phyloP scores from a whole-genome alignment of 2,113 vertebrate species.

The Larimichthys crocea region DNA sequence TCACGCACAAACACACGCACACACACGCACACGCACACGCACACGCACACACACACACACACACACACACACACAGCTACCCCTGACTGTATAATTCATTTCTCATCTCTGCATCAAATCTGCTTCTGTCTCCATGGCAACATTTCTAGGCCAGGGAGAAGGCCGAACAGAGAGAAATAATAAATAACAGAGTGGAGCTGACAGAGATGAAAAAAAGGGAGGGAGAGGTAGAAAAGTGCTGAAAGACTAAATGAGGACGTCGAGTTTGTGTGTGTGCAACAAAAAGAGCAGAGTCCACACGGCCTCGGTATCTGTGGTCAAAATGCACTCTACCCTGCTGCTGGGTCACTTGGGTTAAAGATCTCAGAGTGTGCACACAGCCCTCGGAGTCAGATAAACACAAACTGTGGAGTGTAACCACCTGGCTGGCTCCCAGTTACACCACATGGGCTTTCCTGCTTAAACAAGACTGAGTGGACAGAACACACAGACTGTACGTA shows the following conservation, averaged over 20 bases:
- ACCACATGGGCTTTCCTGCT: slow-evolving; percentile 9
- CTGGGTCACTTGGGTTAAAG: slow-evolving; percentile 32
- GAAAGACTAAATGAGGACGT: not conserved
- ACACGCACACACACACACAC: slow-evolving; percentile 23
- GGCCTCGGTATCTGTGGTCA: not conserved
- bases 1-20: slow-evolving; percentile 40
- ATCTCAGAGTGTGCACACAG: slow-evolving; percentile 34
- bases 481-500: not conserved
- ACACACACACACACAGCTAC: slow-evolving; percentile 42
- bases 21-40: slow-evolving; percentile 22
- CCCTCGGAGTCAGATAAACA: slow-evolving; percentile 46
- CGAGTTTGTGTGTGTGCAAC: not conserved
- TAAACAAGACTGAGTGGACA: not conserved
- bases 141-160: slow-evolving; percentile 79
- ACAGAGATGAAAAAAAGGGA: slow-evolving; percentile 30
- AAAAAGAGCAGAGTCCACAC: slow-evolving; percentile 24
- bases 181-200: slow-evolving; percentile 47
- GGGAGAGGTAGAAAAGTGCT: not conserved
- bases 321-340: slow-evolving; percentile 13
- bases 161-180: slow-evolving; percentile 57
- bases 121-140: slow-evolving; percentile 85
- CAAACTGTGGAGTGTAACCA: slow-evolving; percentile 33
- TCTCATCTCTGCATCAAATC: slow-evolving; percentile 79
- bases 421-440: slow-evolving; percentile 24
- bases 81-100: slow-evolving; percentile 80